Evolutionary conservation across 2,888 invertebrate genomes (phyloP).

Genomic region (Netelia inedita): DNA sequence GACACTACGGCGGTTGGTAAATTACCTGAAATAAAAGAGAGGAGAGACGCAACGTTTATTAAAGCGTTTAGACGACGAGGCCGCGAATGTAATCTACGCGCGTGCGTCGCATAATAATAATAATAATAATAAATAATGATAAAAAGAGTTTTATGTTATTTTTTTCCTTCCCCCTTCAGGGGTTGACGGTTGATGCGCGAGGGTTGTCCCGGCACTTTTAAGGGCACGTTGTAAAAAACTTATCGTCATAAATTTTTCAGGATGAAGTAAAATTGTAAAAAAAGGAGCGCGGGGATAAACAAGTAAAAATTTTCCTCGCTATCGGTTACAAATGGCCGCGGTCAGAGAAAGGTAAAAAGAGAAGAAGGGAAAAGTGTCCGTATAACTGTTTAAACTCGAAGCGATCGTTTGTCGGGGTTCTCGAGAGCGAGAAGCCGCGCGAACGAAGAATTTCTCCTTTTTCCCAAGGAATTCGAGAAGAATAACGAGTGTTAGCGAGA

Average conservation of each 20-base stretch:
- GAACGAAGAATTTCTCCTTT: conserved; percentile 49
- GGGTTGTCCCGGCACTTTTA: too few species aligned
- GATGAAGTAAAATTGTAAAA: neutral
- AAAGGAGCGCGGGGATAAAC: neutral
- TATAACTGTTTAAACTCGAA: neutral
- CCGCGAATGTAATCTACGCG: conserved; percentile 63
- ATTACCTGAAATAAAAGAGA: conserved; percentile 75
- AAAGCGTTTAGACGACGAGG: conserved; percentile 59
- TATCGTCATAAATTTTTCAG: neutral
- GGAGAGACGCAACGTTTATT: conserved; percentile 67
- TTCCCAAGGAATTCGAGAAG: neutral
- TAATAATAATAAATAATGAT: conserved; percentile 15
- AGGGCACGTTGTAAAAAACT: too few species aligned
- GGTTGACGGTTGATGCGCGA: neutral
- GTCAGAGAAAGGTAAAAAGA: neutral
- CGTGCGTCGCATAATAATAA: conserved; percentile 43
- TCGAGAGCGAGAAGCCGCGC: neutral
- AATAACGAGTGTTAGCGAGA: conserved; percentile 25
- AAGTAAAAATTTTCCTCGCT: neutral
- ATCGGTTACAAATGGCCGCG: neutral
- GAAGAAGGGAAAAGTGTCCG: neutral
- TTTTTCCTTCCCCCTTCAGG: neutral
- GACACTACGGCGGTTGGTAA: conserved; percentile 48
- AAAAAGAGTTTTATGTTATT: neutral
- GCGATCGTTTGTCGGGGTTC: conserved; percentile 50